Percentiles rank a stretch among this genome's conserved stretches.
phyloP scores from a whole-genome alignment of 2,113 vertebrate genomes.

The Neopipo cinnamomea region DNA sequence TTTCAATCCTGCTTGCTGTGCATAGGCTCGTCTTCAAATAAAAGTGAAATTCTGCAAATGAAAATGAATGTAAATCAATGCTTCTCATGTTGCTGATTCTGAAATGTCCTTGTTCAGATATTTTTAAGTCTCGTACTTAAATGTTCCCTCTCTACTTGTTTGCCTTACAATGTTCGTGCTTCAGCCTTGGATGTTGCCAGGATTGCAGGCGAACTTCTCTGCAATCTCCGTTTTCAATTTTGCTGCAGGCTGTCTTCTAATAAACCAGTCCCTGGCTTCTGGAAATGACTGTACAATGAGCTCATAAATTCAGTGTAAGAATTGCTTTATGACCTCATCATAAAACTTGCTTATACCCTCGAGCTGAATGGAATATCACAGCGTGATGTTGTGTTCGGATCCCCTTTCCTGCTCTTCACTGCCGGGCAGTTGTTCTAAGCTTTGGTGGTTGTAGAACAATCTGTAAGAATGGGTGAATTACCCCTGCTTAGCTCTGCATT shows the following conservation, averaged over 20 bases:
- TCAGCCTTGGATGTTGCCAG: background rate
- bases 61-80: background rate
- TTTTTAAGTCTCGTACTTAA: background rate
- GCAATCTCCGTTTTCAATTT: background rate
- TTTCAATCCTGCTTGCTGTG: background rate
- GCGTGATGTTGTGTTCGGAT: background rate
- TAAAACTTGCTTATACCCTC: constrained; percentile 11
- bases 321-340: constrained; percentile 28
- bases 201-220: background rate
- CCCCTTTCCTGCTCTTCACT: background rate
- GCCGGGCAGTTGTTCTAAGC: background rate
- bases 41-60: background rate
- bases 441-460: background rate
- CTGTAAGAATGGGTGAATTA: background rate
- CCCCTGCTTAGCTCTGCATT: background rate
- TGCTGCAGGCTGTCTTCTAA: background rate
- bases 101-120: background rate
- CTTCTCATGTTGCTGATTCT: background rate
- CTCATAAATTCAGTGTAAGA: constrained; percentile 34
- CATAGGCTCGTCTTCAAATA: background rate
- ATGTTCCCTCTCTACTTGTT: background rate
- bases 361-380: background rate
- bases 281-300: constrained; percentile 33
- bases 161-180: background rate
- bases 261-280: constrained; percentile 11